phyloP scores from a whole-genome alignment of 2,797 vertebrate species.

The Tadarida brasiliensis region DNA sequence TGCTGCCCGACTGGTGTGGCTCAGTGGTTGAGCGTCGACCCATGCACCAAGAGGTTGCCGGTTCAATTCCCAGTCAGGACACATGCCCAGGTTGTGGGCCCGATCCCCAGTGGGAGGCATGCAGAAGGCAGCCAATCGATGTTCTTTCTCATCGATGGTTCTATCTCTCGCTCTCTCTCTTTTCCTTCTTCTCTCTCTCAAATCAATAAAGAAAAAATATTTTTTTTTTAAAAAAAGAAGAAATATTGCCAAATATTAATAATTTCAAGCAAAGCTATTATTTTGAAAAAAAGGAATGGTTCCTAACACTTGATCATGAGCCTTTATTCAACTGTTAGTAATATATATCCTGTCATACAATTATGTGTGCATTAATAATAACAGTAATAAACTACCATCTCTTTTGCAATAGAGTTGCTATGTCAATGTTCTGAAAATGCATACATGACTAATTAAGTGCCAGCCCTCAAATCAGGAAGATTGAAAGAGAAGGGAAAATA shows the following conservation, averaged over 20 bases:
- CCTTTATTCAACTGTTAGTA: slow-evolving; percentile 19
- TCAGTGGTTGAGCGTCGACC: too few relatives aligned
- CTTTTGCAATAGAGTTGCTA: slow-evolving; percentile 28
- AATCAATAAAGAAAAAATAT: too few relatives aligned
- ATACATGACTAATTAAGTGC: not conserved
- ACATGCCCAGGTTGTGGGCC: too few relatives aligned
- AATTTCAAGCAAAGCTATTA: slow-evolving; percentile 73
- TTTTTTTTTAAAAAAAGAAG: slow-evolving; percentile 38
- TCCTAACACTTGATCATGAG: slow-evolving; percentile 43
- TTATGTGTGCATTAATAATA: slow-evolving; percentile 17
- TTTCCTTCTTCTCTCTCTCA: too few relatives aligned
- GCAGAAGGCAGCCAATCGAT: too few relatives aligned
- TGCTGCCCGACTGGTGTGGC: too few relatives aligned
- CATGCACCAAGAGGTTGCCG: too few relatives aligned
- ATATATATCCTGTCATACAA: not conserved
- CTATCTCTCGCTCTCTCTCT: too few relatives aligned
- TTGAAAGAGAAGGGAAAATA: slow-evolving; percentile 32
- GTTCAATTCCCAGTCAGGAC: too few relatives aligned
- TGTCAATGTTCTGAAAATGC: slow-evolving; percentile 45
- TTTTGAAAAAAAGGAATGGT: slow-evolving; percentile 28
- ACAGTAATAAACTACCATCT: not conserved
- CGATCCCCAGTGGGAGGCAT: too few relatives aligned
- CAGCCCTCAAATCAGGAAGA: not conserved
- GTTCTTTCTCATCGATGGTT: too few relatives aligned
- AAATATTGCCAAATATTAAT: slow-evolving; percentile 67